Evolutionary conservation across 2,797 vertebrate species (phyloP), one percentile per base, ranked within the genome.

Genomic region (Podarcis siculus): DNA sequence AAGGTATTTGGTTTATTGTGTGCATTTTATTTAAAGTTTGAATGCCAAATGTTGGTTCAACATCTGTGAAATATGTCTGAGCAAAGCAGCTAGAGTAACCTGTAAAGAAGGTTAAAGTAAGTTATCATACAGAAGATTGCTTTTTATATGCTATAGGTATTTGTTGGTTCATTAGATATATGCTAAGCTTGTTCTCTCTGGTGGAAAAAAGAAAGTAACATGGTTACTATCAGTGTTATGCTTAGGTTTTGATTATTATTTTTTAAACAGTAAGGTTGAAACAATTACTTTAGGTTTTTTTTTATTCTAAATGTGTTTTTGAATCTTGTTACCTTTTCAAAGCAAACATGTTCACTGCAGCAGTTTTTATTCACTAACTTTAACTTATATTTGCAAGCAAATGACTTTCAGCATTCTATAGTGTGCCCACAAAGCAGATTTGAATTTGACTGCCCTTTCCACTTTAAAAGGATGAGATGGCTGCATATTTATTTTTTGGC

Each of bases 371-470:
- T 35, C 32, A 17, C 72, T n/a, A 82, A 75, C 19, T 32, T 85
- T 90, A 79, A 81, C 8, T 78, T 80, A 25, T 89, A 58, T 42
- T 76, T 87, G 84, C 82, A 89, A 82, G 27, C 6, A 71, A 5
- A 86, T 8, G 3, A 30, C 35, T 55, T 72, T 80, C 17, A 45
- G 5, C 17, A n/a, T 75, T 72, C 35, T 39, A 23, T 71, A 30
- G 27, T 80, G 27, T 87, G 32, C 21, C 49, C 49, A 71, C 82
- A 81, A 73, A 88, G 21, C 5, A 13, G 1, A 2, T 35, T 73
- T 75, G 69, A 5, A 45, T 71, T 86, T 85, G 69, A 6, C 77
- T 77, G 69, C 25, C 23, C 45, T 87, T 71, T 86, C 25, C 32
- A 58, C 15, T 39, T 79, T 72, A 30, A 86, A 84, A 72, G 23